These are phyloP conservation scores for Stenodera caucasica DNA, from an alignment of 2,888 invertebrate species.

Conservation along the genomic window DNA sequence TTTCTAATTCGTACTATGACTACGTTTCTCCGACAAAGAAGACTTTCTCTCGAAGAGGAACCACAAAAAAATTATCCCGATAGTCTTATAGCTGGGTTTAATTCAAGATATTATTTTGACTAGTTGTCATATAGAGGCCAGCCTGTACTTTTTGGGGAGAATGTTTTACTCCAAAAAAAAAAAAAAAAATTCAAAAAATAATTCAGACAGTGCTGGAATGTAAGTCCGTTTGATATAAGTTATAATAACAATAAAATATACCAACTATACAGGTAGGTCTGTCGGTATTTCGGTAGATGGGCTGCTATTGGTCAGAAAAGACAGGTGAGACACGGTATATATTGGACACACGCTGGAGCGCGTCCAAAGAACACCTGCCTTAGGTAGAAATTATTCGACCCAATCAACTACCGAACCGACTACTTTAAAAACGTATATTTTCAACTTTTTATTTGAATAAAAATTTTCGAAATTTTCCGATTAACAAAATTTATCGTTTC, in stretches of 20 bases:
- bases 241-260: conserved; percentile 27
- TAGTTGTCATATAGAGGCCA: too few species aligned
- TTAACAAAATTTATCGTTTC: neutral
- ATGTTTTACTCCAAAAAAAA: too few species aligned
- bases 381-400: conserved; percentile 22
- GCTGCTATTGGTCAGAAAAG: conserved; percentile 29
- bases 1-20: too few species aligned
- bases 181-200: neutral
- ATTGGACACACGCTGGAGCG: conserved; percentile 34
- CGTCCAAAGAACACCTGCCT: conserved; percentile 32
- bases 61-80: too few species aligned
- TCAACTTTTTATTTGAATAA: neutral
- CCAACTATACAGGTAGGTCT: conserved; percentile 27
- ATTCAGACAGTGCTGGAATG: conserved; percentile 16
- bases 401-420: conserved; percentile 17
- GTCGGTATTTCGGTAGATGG: conserved; percentile 21
- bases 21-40: too few species aligned
- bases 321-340: conserved; percentile 33
- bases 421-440: neutral
- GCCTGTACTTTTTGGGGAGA: too few species aligned
- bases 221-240: conserved; percentile 22
- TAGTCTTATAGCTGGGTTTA: too few species aligned
- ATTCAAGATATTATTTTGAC: too few species aligned
- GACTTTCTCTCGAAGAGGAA: too few species aligned
- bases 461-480: neutral